Conservation (phyloP, 2,113 vertebrate species). For the Dascyllus trimaculatus region DNA sequence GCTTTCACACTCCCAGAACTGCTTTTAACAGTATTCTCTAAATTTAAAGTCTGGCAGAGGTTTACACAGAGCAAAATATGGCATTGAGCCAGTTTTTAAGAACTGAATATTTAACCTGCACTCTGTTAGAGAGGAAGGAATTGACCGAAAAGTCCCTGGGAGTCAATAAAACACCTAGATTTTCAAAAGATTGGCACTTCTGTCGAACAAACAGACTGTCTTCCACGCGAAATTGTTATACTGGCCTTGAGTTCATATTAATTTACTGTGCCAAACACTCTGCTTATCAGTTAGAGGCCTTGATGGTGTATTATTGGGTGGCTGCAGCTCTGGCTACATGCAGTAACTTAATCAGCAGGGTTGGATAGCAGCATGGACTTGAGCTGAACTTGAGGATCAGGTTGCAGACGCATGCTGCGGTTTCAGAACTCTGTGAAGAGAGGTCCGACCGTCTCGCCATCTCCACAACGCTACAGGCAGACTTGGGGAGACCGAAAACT, state of each 20-base stretch:
- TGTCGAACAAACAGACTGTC: too few relatives aligned
- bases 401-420: constrained; percentile 71
- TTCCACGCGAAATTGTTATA: constrained; percentile 14
- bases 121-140: constrained; percentile 8
- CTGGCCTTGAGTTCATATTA: constrained; percentile 47
- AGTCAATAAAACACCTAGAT: neutral
- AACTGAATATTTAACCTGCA: constrained; percentile 28
- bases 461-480: constrained; percentile 11
- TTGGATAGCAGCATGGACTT: constrained; percentile 71
- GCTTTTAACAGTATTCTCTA: constrained; percentile 3
- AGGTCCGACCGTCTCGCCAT: constrained; percentile 12
- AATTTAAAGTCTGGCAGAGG: constrained; percentile 19
- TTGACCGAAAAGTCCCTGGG: neutral
- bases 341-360: constrained; percentile 77
- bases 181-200: too few relatives aligned
- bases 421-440: constrained; percentile 48
- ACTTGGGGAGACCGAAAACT: constrained; percentile 21
- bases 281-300: constrained; percentile 41
- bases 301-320: constrained; percentile 49
- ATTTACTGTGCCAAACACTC: constrained; percentile 46
- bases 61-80: constrained; percentile 19
- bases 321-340: constrained; percentile 48
- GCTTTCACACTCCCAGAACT: constrained; percentile 8
- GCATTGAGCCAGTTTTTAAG: constrained; percentile 5
- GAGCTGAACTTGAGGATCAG: constrained; percentile 69